Conservation (phyloP, 2,797 vertebrate species). For the Pipistrellus pygmaeus region DNA sequence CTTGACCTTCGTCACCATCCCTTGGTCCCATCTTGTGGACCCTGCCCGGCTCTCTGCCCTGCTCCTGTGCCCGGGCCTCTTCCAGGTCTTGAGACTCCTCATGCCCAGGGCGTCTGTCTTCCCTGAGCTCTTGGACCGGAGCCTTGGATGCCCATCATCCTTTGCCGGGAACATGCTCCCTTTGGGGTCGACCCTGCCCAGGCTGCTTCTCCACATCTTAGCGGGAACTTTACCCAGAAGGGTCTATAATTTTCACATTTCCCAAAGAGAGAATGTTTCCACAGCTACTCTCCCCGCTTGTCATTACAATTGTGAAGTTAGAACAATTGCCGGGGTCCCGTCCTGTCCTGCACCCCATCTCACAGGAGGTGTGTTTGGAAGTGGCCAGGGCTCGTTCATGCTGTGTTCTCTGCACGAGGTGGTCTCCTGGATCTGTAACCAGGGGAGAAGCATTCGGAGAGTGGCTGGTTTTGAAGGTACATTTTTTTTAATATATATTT, state of each 20-base stretch:
- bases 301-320: slow-evolving; percentile 54
- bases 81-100: not conserved
- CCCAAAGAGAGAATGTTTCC: not conserved
- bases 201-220: not conserved
- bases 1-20: not conserved
- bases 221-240: not conserved
- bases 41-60: not conserved
- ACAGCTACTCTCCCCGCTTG: not conserved
- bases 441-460: slow-evolving; percentile 60
- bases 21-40: accelerated
- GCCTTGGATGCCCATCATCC: not conserved
- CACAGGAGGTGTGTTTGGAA: slow-evolving; percentile 31
- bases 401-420: slow-evolving; percentile 50
- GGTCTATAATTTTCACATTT: not conserved
- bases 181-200: accelerated
- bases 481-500: too few species aligned
- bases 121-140: not conserved
- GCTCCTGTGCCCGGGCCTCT: accelerated
- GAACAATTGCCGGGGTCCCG: slow-evolving; percentile 67
- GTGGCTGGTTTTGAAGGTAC: not conserved
- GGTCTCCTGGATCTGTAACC: slow-evolving; percentile 66
- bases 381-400: slow-evolving; percentile 50
- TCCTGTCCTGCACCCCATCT: slow-evolving; percentile 5
- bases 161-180: not conserved
- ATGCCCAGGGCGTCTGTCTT: too few species aligned